Evolutionary conservation across 2,888 invertebrate species (phyloP), one percentile per base, ranked within the genome.

Genomic region (Lamproptera curius): DNA sequence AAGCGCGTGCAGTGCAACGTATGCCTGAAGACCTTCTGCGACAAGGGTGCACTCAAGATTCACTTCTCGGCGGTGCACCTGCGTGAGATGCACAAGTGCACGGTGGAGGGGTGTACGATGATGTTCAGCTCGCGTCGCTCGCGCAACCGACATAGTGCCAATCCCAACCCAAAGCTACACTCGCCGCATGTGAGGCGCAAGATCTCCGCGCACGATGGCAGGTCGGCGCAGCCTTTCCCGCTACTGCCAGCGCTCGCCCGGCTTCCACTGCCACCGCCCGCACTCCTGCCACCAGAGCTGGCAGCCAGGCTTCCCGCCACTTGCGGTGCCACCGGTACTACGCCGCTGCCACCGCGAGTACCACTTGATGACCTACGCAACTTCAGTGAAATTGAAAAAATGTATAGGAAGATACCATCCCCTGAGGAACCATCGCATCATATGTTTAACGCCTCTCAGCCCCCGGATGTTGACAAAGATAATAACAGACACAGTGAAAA

Each of bases 61-160:
- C 99, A 99, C 78, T 98, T 98, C 80, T 97, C 97, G 51, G 99
- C 99, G 14, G 98, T 99, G 53, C 99, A 99, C 76, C 86, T 98
- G 63, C 93, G 97, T 43, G 98, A 99, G 88, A 98, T 98, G 98
- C 99, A 99, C 88, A 97, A 96, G 87, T 99, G 99, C 84, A 97
- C 98, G 11, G 97, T 99, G 39, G 96, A 96, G 70, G 98, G 98
- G 31, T 98, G 98, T 85, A 97, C 95, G 65, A 98, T 98, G 96
- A 97, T 97, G 94, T 98, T 98, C 84, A 97, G 97, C 83, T 97
- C 97, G 51, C 91, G 98, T 47, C 91, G 98, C 50, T 97, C 97
- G 55, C 90, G 98, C 45, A 98, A 98, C 73, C 91, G 98, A 16
- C 98, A 98, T 86, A 97, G 96, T 81, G 97, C 97, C 43, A 98